Conservation (phyloP, 2,113 vertebrate species). For the Tychaedon coryphoeus region DNA sequence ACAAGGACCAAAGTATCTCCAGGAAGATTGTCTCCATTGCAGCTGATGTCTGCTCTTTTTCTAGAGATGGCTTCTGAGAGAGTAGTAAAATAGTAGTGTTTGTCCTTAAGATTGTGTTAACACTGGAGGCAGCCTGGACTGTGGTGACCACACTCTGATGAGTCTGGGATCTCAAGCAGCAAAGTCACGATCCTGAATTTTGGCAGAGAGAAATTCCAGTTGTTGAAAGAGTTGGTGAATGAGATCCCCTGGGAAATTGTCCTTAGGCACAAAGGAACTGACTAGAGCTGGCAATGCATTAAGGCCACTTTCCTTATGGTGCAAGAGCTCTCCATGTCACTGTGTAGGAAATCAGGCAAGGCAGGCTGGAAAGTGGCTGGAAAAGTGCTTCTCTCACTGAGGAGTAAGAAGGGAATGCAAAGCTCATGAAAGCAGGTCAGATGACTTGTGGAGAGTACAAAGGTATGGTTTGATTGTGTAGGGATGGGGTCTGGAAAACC, state of each 20-base stretch:
- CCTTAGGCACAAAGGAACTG: background rate
- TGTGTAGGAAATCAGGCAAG: background rate
- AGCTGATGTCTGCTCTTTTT: background rate
- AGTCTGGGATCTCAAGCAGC: background rate
- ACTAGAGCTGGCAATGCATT: background rate
- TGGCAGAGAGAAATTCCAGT: background rate
- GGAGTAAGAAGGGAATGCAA: background rate
- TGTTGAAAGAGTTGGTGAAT: background rate
- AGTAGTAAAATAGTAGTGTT: background rate
- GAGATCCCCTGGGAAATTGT: background rate
- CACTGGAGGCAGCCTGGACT: background rate
- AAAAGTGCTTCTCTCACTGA: background rate
- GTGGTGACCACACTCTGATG: accelerated
- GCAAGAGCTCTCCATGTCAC: background rate
- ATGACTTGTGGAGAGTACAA: background rate
- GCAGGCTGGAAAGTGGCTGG: background rate
- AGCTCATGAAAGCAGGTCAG: background rate
- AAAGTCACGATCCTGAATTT: background rate
- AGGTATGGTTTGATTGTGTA: background rate
- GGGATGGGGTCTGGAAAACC: background rate
- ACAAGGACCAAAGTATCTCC: background rate
- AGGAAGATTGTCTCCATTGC: background rate
- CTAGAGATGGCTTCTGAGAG: background rate
- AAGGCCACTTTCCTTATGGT: background rate
- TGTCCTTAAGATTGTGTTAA: background rate